phyloP scores from a whole-genome alignment of 2,888 invertebrate genomes.

The Rhimphoctona megacephalus region DNA sequence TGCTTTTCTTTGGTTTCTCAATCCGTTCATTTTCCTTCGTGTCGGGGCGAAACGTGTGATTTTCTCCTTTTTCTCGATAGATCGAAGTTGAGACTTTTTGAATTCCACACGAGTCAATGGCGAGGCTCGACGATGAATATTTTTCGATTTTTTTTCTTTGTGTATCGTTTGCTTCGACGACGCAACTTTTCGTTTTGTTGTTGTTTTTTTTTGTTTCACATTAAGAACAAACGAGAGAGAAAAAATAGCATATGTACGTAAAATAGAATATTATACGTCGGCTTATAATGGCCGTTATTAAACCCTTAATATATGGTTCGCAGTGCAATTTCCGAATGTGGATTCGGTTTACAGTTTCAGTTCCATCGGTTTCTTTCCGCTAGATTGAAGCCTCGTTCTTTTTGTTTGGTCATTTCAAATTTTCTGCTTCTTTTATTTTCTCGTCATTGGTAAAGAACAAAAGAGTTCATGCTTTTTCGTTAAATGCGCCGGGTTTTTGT shows the following conservation, averaged over 20 bases:
- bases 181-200: not conserved
- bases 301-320: constrained; percentile 66
- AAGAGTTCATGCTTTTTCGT: constrained; percentile 44
- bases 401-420: constrained; percentile 52
- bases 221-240: constrained; percentile 39
- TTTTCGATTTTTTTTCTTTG: not conserved
- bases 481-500: constrained; percentile 37
- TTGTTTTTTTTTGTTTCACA: not conserved
- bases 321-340: constrained; percentile 62
- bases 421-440: constrained; percentile 41
- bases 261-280: constrained; percentile 14
- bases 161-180: not conserved
- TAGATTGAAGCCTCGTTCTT: constrained; percentile 18
- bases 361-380: constrained; percentile 59
- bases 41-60: not conserved
- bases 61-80: not conserved
- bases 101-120: not conserved
- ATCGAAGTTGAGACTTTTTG: not conserved
- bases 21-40: not conserved
- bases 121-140: not conserved
- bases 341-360: constrained; percentile 69
- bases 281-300: constrained; percentile 29
- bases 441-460: constrained; percentile 35
- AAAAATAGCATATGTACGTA: not conserved
- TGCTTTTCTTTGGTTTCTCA: constrained; percentile 16